Evolutionary conservation across 92 coral and sea anemone genomes (phyloP).

Genomic region (Zoanthus solanderi): DNA sequence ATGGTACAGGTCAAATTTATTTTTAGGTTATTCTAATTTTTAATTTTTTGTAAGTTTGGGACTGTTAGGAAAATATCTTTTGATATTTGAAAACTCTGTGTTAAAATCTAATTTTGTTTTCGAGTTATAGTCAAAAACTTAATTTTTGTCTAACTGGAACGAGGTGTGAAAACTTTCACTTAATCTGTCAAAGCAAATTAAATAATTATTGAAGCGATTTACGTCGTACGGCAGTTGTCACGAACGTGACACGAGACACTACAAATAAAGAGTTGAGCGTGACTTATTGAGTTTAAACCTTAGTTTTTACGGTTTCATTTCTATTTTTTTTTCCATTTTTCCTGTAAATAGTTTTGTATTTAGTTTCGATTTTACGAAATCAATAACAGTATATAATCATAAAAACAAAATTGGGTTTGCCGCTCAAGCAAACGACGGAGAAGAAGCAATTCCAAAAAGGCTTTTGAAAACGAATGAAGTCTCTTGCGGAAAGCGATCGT

Average conservation of each 20-base stretch:
- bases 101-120: too few relatives aligned
- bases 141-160: too few relatives aligned
- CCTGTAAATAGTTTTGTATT: slow-evolving; percentile 6
- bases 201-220: too few relatives aligned
- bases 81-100: too few relatives aligned
- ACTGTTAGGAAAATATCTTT: too few relatives aligned
- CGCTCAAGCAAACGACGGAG: slow-evolving; percentile 11
- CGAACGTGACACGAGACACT: slow-evolving; percentile 14
- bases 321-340: not conserved
- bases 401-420: slow-evolving; percentile 1
- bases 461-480: not conserved
- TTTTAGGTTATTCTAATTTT: too few relatives aligned
- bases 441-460: slow-evolving; percentile 3
- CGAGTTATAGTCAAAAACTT: too few relatives aligned
- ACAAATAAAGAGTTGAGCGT: not conserved
- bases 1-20: too few relatives aligned
- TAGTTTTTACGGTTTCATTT: not conserved
- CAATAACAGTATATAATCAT: not conserved
- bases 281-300: not conserved
- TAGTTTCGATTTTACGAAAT: not conserved
- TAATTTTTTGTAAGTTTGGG: too few relatives aligned
- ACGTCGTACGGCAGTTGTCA: not conserved
- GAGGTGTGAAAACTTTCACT: too few relatives aligned
- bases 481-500: slow-evolving; percentile 11
- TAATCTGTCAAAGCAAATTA: too few relatives aligned